These are phyloP conservation scores for Hemicordylus capensis DNA, from an alignment of 2,113 vertebrate species.

Conservation along the genomic window DNA sequence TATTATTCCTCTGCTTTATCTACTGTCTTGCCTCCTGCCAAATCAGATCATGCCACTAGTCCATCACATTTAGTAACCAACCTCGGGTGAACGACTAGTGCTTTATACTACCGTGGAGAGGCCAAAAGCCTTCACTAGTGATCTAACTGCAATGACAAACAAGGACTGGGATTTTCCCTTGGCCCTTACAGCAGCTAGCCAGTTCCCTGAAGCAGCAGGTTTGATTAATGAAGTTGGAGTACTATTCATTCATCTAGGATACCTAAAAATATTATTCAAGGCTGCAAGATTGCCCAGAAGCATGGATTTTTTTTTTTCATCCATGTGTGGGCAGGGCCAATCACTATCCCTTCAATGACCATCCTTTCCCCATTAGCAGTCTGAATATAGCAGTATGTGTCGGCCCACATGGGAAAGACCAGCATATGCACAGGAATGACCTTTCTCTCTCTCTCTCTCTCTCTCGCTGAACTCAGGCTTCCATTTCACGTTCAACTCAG, in stretches of 20 bases:
- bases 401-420: fast-evolving
- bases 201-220: not conserved
- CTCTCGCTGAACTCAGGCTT: not conserved
- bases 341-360: not conserved
- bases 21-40: conserved; percentile 1
- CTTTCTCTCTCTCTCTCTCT: no score
- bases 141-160: not conserved
- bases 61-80: conserved; percentile 20
- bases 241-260: not conserved
- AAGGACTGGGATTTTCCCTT: not conserved
- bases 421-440: not conserved
- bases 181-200: not conserved
- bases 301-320: not conserved
- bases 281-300: not conserved
- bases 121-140: not conserved
- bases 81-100: not conserved
- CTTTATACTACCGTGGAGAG: not conserved
- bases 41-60: conserved; percentile 6
- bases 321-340: not conserved
- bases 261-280: not conserved
- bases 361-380: not conserved
- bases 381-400: not conserved
- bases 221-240: conserved; percentile 10
- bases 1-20: conserved; percentile 4
- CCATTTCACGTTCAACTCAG: not conserved